phyloP scores from a whole-genome alignment of 2,113 vertebrate species.

The Catharus fuscescens region DNA sequence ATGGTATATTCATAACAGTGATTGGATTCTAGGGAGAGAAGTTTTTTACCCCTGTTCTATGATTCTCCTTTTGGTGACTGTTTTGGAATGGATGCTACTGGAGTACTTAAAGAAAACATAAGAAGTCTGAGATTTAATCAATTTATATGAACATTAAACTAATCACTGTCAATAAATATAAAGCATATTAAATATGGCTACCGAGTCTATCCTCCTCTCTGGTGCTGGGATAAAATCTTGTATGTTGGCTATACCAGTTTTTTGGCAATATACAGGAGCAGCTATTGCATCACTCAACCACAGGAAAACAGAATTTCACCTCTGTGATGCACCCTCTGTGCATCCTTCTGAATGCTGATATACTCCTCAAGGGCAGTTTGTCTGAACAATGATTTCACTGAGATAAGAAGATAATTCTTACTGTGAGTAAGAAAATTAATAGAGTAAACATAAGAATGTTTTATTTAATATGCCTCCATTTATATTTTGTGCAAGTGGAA shows the following conservation, averaged over 20 bases:
- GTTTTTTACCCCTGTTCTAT: not conserved
- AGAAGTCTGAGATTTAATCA: not conserved
- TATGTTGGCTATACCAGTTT: not conserved
- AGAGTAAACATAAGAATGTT: not conserved
- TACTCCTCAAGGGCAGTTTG: not conserved
- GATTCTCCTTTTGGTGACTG: not conserved
- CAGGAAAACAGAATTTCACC: not conserved
- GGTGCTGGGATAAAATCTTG: not conserved
- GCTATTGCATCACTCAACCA: not conserved
- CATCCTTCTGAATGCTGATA: not conserved
- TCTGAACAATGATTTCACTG: not conserved
- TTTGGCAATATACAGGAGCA: not conserved
- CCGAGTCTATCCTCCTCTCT: not conserved
- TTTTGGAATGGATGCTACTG: not conserved
- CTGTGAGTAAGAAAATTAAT: not conserved
- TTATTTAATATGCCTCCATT: not conserved
- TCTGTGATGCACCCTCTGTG: not conserved
- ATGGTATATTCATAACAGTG: not conserved
- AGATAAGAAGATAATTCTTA: not conserved
- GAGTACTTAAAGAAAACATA: not conserved
- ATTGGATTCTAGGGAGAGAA: not conserved
- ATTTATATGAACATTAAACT: not conserved
- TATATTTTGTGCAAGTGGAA: conserved; percentile 12
- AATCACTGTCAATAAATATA: not conserved
- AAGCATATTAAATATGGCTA: not conserved